A percentile compares a stretch with the other conserved stretches of the same genome.
phyloP scores from a whole-genome alignment of 1,140 invertebrate species.

The Reticulitermes speratus region DNA sequence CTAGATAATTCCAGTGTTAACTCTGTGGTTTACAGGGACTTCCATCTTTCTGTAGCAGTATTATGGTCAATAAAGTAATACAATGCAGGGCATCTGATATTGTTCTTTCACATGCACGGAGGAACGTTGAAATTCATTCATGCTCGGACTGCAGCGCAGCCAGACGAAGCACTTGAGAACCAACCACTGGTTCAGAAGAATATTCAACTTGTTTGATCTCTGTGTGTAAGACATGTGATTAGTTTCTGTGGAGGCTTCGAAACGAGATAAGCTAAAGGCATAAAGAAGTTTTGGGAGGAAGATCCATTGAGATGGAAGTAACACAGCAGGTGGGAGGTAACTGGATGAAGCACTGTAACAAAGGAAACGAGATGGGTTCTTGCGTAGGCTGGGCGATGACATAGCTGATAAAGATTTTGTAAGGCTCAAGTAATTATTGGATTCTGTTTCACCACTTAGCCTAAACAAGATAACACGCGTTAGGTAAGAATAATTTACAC shows the following conservation, averaged over 20 bases:
- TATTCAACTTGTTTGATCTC: not conserved
- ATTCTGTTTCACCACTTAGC: not conserved
- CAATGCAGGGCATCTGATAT: no score
- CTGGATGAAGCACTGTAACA: not conserved
- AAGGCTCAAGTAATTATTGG: not conserved
- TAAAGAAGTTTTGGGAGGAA: not conserved
- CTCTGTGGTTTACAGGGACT: no score
- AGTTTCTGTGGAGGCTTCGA: not conserved
- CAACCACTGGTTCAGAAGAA: not conserved
- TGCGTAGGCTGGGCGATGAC: slow-evolving; percentile 1
- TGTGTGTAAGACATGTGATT: not conserved
- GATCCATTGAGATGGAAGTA: not conserved
- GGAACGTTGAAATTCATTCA: no score
- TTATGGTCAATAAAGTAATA: no score
- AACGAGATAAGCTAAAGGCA: slow-evolving; percentile 15
- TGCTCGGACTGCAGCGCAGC: not conserved
- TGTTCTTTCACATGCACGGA: no score
- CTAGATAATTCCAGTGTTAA: no score
- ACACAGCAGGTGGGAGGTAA: not conserved
- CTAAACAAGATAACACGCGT: not conserved
- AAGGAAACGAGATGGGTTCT: not conserved
- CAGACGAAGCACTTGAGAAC: not conserved
- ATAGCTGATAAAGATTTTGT: not conserved
- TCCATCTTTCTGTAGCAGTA: no score
- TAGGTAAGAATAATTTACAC: not conserved